Conservation (phyloP, 2,113 vertebrate genomes). For the Lynx canadensis region DNA sequence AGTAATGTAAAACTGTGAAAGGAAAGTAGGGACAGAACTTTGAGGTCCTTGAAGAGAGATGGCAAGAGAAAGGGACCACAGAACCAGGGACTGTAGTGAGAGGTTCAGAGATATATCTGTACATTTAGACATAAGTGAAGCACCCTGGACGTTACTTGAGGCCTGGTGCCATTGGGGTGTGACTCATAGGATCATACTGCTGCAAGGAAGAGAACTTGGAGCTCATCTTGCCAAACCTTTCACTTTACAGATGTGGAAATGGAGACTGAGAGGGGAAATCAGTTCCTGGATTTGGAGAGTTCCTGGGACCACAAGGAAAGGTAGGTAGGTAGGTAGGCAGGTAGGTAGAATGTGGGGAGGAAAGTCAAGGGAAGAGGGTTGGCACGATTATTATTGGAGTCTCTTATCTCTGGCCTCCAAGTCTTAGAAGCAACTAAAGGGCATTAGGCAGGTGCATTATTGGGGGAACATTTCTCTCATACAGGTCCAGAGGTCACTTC, state of each 20-base stretch:
- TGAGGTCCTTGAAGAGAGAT: slow-evolving; percentile 25
- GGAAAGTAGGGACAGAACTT: slow-evolving; percentile 40
- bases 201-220: background rate
- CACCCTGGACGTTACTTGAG: slow-evolving; percentile 14
- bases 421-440: slow-evolving; percentile 1
- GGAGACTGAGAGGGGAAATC: background rate
- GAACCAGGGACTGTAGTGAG: background rate
- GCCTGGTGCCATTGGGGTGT: background rate
- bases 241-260: slow-evolving; percentile 58
- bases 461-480: background rate
- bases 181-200: slow-evolving; percentile 33
- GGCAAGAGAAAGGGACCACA: background rate
- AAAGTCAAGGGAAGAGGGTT: background rate
- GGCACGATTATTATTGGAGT: background rate
- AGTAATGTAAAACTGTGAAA: slow-evolving; percentile 55
- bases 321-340: slow-evolving; percentile 19
- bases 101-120: slow-evolving; percentile 27
- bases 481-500: background rate
- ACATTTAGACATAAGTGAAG: slow-evolving; percentile 28
- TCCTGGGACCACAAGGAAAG: slow-evolving; percentile 45
- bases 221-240: slow-evolving; percentile 10
- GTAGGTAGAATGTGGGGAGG: background rate
- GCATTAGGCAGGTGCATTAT: background rate
- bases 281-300: slow-evolving; percentile 46
- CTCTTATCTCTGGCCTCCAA: background rate